Evolutionary conservation across 2,113 vertebrate species (phyloP).

Genomic region (Thunnus maccoyii): DNA sequence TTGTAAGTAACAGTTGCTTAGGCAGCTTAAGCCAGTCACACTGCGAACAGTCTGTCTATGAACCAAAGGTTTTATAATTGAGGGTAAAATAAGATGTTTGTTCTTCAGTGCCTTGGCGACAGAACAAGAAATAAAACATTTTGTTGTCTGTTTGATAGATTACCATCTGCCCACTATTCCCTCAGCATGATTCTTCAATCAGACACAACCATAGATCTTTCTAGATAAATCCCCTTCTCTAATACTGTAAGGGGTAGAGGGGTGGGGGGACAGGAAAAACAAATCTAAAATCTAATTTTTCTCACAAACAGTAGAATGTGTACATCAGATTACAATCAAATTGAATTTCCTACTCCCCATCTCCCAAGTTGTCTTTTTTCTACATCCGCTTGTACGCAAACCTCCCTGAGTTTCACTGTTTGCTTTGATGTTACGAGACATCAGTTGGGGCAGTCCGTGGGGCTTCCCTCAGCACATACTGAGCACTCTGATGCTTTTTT

Average conservation of each 20-base stretch:
- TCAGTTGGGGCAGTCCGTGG: slow-evolving; percentile 36
- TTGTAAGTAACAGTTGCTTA: slow-evolving; percentile 15
- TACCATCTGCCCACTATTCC: slow-evolving; percentile 74
- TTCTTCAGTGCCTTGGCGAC: slow-evolving; percentile 52
- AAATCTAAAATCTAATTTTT: slow-evolving; percentile 84
- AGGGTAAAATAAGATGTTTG: slow-evolving; percentile 61
- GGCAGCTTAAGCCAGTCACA: neutral
- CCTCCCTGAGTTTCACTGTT: slow-evolving; percentile 46
- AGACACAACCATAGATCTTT: slow-evolving; percentile 77
- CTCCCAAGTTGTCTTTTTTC: slow-evolving; percentile 66
- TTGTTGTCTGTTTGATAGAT: slow-evolving; percentile 78
- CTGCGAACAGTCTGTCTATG: slow-evolving; percentile 16
- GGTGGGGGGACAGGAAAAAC: slow-evolving; percentile 67
- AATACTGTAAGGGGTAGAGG: slow-evolving; percentile 68
- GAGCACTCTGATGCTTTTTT: slow-evolving; percentile 21
- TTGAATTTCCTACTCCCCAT: slow-evolving; percentile 77
- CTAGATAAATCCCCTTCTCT: slow-evolving; percentile 66
- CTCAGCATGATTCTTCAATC: slow-evolving; percentile 78
- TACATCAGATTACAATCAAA: slow-evolving; percentile 83
- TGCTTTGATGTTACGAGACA: slow-evolving; percentile 58
- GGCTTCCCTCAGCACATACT: slow-evolving; percentile 31
- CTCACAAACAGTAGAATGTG: slow-evolving; percentile 80
- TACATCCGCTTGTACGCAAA: slow-evolving; percentile 50
- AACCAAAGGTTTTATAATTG: slow-evolving; percentile 61
- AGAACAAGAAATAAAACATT: slow-evolving; percentile 70